Evolutionary conservation across 2,797 vertebrate species (phyloP).

Genomic region (Nyctibius grandis): DNA sequence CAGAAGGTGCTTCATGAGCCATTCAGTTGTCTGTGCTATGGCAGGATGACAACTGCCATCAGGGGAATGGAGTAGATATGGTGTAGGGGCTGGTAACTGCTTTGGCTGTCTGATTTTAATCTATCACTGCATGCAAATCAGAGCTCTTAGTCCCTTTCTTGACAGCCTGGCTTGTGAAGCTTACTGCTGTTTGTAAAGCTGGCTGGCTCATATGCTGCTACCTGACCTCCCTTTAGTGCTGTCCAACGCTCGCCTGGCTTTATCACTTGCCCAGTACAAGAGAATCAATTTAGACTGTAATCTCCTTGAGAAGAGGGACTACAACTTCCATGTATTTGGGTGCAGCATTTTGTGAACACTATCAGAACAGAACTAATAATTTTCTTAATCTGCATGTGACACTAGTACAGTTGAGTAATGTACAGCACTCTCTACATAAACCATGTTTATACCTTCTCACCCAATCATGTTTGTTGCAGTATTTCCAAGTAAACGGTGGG

Average conservation of each 20-base stretch:
- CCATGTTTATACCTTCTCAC: conserved; percentile 52
- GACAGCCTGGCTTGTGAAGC: not conserved
- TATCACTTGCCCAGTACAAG: not conserved
- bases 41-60: not conserved
- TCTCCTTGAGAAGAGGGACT: not conserved
- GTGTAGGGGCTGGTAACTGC: not conserved
- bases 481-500: conserved; percentile 47
- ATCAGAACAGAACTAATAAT: not conserved
- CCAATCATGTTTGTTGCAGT: conserved; percentile 31
- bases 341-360: not conserved
- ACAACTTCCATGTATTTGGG: not conserved
- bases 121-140: not conserved
- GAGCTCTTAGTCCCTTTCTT: not conserved
- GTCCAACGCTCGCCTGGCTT: not conserved
- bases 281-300: not conserved
- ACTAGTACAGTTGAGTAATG: conserved; percentile 17
- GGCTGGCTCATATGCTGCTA: not conserved
- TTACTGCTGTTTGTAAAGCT: not conserved
- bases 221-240: not conserved
- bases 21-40: not conserved
- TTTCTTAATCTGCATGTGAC: conserved; percentile 2
- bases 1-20: conserved; percentile 27
- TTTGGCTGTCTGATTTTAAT: not conserved
- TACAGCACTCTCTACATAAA: conserved; percentile 11
- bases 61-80: not conserved